These are phyloP conservation scores for Caiman crocodilus DNA, from an alignment of 2,797 vertebrate species.

Conservation along the genomic window DNA sequence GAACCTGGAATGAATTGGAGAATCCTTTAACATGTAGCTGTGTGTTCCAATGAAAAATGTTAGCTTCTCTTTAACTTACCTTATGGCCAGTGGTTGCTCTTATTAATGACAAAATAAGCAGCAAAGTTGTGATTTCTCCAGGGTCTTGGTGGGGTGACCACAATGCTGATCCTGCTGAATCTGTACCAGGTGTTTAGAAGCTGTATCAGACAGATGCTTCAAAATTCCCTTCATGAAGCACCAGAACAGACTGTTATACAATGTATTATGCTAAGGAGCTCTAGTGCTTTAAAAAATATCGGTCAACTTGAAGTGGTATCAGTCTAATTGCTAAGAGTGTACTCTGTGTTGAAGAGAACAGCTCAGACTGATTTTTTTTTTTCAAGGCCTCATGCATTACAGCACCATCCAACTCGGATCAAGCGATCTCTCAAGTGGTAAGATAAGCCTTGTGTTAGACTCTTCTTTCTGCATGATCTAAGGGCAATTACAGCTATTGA, in stretches of 20 bases:
- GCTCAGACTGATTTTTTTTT: conserved; percentile 45
- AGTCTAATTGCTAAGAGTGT: background rate
- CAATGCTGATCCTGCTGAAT: background rate
- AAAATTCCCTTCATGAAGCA: too few relatives aligned
- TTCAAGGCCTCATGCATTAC: background rate
- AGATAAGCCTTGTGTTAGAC: background rate
- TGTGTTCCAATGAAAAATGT: conserved; percentile 28
- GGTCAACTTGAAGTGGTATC: background rate
- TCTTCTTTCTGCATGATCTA: fast-evolving
- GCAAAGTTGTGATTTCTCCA: conserved; percentile 12
- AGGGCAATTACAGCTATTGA: fast-evolving
- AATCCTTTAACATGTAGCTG: background rate
- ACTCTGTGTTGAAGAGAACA: conserved; percentile 1
- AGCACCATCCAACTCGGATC: background rate
- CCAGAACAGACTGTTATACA: background rate
- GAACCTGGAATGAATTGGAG: background rate
- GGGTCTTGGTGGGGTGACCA: background rate
- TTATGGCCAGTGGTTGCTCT: background rate
- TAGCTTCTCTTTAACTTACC: conserved; percentile 6
- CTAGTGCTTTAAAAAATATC: background rate
- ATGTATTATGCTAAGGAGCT: background rate
- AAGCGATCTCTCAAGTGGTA: background rate
- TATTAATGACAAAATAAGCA: background rate
- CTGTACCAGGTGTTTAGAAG: background rate
- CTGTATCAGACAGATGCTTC: too few relatives aligned